Evolutionary conservation across 1,140 invertebrate species (phyloP).

Genomic region (Aphelenchoides besseyi): DNA sequence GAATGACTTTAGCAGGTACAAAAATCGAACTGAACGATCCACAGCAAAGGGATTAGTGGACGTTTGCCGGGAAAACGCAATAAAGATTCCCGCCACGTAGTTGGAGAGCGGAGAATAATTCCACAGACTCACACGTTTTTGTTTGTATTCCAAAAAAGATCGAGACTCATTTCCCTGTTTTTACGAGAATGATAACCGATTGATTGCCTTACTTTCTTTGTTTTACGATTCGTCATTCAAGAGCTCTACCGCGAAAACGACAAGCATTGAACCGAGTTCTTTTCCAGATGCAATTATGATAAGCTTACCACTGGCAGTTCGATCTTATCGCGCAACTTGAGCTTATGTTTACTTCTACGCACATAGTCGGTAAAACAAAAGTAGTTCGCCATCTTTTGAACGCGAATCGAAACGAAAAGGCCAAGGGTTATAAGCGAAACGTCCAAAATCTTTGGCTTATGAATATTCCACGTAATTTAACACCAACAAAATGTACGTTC

Average conservation of each 20-base stretch:
- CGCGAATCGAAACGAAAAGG: neutral
- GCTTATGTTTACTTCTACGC: neutral
- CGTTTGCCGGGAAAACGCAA: neutral
- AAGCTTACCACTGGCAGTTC: neutral
- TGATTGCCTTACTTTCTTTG: neutral
- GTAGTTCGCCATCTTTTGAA: neutral
- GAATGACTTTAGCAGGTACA: neutral
- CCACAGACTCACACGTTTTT: neutral
- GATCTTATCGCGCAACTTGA: neutral
- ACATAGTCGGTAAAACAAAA: constrained; percentile 1
- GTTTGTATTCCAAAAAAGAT: neutral
- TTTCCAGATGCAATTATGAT: no score
- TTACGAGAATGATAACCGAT: neutral
- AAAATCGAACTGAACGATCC: neutral
- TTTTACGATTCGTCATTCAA: neutral
- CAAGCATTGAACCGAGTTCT: no score
- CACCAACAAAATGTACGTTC: neutral
- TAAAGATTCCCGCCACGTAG: neutral
- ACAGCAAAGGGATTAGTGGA: neutral
- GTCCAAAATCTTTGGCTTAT: neutral
- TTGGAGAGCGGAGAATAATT: neutral
- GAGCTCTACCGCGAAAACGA: no score
- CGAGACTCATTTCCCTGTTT: no score
- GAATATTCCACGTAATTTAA: neutral
- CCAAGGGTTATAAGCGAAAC: neutral